Evolutionary conservation across 2,113 vertebrate species (phyloP), one percentile per base, ranked within the genome.

Genomic region (Gopherus evgoodei): DNA sequence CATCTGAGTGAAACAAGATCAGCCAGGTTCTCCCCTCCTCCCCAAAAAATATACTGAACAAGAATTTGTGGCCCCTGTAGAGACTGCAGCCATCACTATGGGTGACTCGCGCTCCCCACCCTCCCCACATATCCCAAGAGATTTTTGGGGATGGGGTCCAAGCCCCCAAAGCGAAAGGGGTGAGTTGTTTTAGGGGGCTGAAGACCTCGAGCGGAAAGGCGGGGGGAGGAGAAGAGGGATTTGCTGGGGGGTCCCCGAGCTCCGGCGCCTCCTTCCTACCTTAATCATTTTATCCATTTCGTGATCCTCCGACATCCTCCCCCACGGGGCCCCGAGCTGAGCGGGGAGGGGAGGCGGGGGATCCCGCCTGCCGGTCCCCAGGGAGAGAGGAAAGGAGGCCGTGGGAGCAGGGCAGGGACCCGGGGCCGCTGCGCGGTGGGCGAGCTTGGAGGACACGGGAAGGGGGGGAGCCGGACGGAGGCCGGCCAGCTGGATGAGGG

Each of bases 281-380:
- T 99, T 99, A 84, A 99, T 99, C 92, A 98, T 99, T 95, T 97
- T 98, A 96, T 99, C 99, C 97, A 98, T 98, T 90, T 98, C 98
- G 96, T 96, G 98, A 93, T 98, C 98, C 93, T 99, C 98, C 88
- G 99, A 98, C 99, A 99, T 99, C 92, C 92, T 94, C 90, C 87
- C 90, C 93, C 90, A 49, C 76, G 47, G 54, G 83, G 84, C 86
- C 17, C 4, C 79, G 56, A 52, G 85, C 16, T 62, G 52, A 53
- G 7, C 38, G 21, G 69, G 1, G 8, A 13, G 6, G n/a, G 29
- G 47, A 38, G 76, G 3, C 75, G 19, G 57, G 50, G 78, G 52
- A 53, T 75, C 6, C 38, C 17, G 49, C 78, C 54, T 4, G 50
- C 56, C 57, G 31, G 42, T 21, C 35, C 62, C 31, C 44, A 22